Percentiles rank a stretch among this genome's conserved stretches.
These are phyloP conservation scores for Adelges cooleyi DNA, from an alignment of 1,140 invertebrate genomes.

Conservation along the genomic window DNA sequence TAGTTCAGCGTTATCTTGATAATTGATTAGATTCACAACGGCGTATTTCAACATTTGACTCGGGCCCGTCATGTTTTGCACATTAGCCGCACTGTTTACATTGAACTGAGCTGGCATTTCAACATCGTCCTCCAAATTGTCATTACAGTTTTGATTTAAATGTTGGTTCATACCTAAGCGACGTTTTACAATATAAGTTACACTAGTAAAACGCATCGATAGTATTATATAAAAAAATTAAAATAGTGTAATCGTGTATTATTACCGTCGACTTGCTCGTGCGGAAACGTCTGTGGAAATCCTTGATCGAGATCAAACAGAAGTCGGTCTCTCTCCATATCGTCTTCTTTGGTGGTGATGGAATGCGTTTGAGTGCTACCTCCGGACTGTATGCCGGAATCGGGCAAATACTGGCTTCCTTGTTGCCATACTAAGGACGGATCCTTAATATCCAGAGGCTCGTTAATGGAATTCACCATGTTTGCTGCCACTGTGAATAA, in stretches of 20 bases:
- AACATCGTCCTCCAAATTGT: slow-evolving; percentile 90
- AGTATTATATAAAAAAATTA: too few species aligned
- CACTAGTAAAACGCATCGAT: too few species aligned
- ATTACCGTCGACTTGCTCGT: slow-evolving; percentile 86
- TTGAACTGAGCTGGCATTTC: slow-evolving; percentile 95
- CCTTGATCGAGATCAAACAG: slow-evolving; percentile 87
- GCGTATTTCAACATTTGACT: slow-evolving; percentile 95
- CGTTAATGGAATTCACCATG: slow-evolving; percentile 11
- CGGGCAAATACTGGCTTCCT: slow-evolving; percentile 42
- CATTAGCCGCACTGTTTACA: slow-evolving; percentile 84
- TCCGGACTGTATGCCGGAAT: slow-evolving; percentile 93
- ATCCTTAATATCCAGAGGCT: slow-evolving; percentile 17
- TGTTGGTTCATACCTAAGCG: slow-evolving; percentile 82
- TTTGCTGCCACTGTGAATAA: neutral
- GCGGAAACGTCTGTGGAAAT: slow-evolving; percentile 78
- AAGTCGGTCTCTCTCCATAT: slow-evolving; percentile 68
- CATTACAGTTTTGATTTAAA: slow-evolving; percentile 85
- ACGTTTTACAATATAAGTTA: too few species aligned
- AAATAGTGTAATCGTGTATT: too few species aligned
- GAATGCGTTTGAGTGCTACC: slow-evolving; percentile 87
- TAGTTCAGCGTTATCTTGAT: slow-evolving; percentile 96
- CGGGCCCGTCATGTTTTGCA: slow-evolving; percentile 88
- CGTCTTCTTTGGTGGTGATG: slow-evolving; percentile 71
- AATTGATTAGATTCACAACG: slow-evolving; percentile 98
- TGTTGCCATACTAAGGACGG: slow-evolving; percentile 14